Evolutionary conservation across 2,113 vertebrate species (phyloP), one percentile per base, ranked within the genome.

Genomic region (Etia nguti): DNA sequence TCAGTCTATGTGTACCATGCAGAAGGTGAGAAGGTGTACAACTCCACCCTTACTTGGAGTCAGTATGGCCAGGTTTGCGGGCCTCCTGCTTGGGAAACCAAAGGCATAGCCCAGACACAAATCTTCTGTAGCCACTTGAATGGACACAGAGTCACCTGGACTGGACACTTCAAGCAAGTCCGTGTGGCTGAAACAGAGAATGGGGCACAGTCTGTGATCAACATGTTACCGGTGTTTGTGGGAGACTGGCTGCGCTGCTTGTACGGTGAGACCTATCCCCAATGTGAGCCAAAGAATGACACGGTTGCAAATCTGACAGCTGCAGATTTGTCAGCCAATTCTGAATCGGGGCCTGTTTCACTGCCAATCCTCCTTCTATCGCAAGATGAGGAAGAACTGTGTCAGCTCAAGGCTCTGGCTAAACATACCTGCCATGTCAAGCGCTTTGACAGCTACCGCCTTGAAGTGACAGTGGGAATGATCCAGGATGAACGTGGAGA

Each of bases 221-320:
- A 97, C 80, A 96, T 99, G 96, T 96, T 99, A 26, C 99, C 99
- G 0, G 93, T 97, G 85, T 96, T 97, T 81, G 86, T 99, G 52
- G 98, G 97, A 0, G 97, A 98, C 89, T 99, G 98, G 98, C 91
- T 99, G 94, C 97, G 97, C 34, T 99, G 98, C 89, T 94, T 99
- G 38, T 99, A 99, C 0, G 99, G 99, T 4, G 97, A 99, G 92
- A 94, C 93, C 3, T 99, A 99, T 90, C 99, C 99, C 1, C 86
- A 94, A 18, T 99, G 99, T 89, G 96, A 97, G 81, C 93, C 92
- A 1, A 96, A 96, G 77, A 95, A 94, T 13, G 48, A 83, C 1
- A 93, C 97, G 2, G 62, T 80, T 1, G 34, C 70, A 52, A 95
- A 95, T 80, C 52, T 79, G 6, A 92, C 93, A 15, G 56, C 83